Percentiles rank a stretch among this genome's conserved stretches.
Conservation (phyloP, 23 tunicate species). For the Ascidia mentula region DNA sequence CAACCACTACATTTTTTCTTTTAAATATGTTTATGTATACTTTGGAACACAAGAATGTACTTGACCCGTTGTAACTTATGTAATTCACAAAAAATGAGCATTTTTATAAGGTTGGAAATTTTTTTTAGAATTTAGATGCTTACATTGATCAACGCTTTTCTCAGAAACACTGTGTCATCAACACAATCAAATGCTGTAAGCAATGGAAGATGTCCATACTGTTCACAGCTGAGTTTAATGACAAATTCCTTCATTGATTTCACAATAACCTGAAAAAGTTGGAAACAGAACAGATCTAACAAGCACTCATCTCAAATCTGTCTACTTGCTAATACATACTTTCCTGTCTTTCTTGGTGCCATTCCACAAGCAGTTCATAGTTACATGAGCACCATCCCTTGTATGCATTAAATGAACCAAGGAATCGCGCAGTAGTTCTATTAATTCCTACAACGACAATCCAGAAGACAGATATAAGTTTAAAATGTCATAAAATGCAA, state of each 20-base stretch:
- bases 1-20: not conserved
- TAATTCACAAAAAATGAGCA: too few species aligned
- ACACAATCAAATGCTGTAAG: constrained; percentile 93
- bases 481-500: not conserved
- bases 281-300: not conserved
- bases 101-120: too few species aligned
- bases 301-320: not conserved
- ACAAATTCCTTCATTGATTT: constrained; percentile 95
- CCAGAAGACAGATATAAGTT: not conserved
- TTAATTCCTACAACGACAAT: constrained; percentile 55
- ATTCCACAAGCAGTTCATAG: constrained; percentile 91
- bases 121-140: constrained; percentile 11
- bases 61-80: too few species aligned
- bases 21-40: too few species aligned
- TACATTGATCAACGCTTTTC: constrained; percentile 65
- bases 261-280: constrained; percentile 60
- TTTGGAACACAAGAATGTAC: too few species aligned
- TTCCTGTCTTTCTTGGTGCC: constrained; percentile 97
- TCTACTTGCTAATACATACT: constrained; percentile 24
- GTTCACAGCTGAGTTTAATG: constrained; percentile 64
- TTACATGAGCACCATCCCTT: constrained; percentile 89
- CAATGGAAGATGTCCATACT: constrained; percentile 70
- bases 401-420: constrained; percentile 97
- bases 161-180: constrained; percentile 91
- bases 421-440: constrained; percentile 85